phyloP scores from a whole-genome alignment of 2,113 vertebrate species.

The Brienomyrus longianalis region DNA sequence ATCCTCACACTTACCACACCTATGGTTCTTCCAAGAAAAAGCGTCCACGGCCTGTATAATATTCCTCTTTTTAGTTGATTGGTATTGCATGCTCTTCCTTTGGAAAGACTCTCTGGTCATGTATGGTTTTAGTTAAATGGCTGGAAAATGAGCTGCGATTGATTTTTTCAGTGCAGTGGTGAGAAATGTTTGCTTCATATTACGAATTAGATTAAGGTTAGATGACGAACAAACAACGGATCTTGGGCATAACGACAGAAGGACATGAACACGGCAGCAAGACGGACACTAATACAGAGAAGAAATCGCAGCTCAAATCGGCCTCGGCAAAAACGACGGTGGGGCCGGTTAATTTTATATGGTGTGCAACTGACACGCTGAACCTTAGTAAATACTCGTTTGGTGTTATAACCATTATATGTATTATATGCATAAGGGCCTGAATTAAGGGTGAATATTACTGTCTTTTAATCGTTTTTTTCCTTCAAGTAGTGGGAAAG shows the following conservation, averaged over 20 bases:
- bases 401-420: not conserved
- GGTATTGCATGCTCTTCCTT: conserved; percentile 49
- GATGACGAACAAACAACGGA: conserved; percentile 33
- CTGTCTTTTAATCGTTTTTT: not conserved
- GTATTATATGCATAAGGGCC: not conserved
- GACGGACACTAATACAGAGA: conserved; percentile 12
- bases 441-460: not conserved
- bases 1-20: conserved; percentile 23
- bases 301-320: conserved; percentile 4
- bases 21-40: conserved; percentile 35
- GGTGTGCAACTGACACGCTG: not conserved
- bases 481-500: not conserved
- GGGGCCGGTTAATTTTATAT: not conserved
- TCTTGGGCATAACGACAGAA: conserved; percentile 29
- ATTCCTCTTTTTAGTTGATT: conserved; percentile 46
- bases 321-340: not conserved
- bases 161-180: conserved; percentile 61
- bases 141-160: conserved; percentile 55
- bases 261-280: conserved; percentile 17
- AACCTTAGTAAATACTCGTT: not conserved
- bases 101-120: conserved; percentile 34
- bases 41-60: conserved; percentile 47
- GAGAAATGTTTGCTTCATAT: conserved; percentile 59
- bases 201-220: conserved; percentile 45
- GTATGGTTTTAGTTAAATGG: conserved; percentile 48